Base-by-base conservation (phyloP, 2,797 vertebrate genomes). In the Tinamus major region DNA sequence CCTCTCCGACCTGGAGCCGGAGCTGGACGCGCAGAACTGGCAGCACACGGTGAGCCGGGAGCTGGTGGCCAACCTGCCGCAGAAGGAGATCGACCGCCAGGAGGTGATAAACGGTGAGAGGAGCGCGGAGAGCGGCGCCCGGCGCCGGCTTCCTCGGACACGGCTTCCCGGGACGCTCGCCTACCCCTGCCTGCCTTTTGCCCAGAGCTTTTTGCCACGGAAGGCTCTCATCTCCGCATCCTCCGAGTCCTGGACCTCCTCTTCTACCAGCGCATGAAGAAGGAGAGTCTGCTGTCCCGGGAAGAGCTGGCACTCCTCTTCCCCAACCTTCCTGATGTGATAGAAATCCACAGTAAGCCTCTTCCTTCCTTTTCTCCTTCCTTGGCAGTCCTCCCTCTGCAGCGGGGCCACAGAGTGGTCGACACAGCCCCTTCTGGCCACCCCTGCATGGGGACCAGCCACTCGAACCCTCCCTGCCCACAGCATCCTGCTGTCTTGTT, bases 51-150 rank as follows among this genome's bases (percentile, higher is more conserved):
- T 98, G 58, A 95, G 98, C 42, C 92, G 97, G 33, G 98, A 98
- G 5, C 97, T 98, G 13, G 98, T 98, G 23, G 90, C 97, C 20
- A 93, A 97, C 2, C 98, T 99, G 15, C 97, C 96, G 9, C 97
- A 98, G 17, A 97, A 97, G 55, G 99, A 99, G 96, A 97, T 99
- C 26, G 99, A 99, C 42, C 95, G 98, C 5, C 99, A 99, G 91
- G 99, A 99, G 10, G 99, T 99, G 88, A 99, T 99, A 77, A 99
- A 99, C 0, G 99, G 99, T 99, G 95, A 95, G 95, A 95, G 97
- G 39, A n/a, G 33, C 26, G 2, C 0, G 1, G n/a, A 6, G 23
- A 18, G 3, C 15, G 9, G 27, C 13, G 48, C 13, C 41, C 41
- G 12, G 41, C 41, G 41, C 41, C 41, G 41, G 41, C 41, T 5